A percentile compares a stretch with the other conserved stretches of the same genome.
Conservation (phyloP, 2,888 invertebrate species). For the Phortica magna region DNA sequence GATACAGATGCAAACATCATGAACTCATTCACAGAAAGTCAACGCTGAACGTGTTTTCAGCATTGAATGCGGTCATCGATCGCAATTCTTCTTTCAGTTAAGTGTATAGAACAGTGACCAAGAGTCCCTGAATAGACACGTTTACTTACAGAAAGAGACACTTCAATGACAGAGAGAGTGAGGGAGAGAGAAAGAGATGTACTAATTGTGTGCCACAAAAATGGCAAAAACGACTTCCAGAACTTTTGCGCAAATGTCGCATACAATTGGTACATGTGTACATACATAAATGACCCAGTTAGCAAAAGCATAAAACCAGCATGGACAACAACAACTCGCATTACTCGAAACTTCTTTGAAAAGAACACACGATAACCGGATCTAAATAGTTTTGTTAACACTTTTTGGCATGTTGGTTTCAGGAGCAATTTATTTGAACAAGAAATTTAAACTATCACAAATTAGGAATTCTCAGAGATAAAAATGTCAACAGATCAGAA, state of each 20-base stretch:
- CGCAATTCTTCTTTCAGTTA: too few species aligned
- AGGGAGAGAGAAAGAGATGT: not conserved
- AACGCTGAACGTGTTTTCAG: not conserved
- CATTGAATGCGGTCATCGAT: constrained; percentile 20
- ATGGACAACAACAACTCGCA: not conserved
- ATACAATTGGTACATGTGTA: not conserved
- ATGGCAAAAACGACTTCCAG: constrained; percentile 15
- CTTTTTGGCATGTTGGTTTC: too few species aligned
- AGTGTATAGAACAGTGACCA: too few species aligned
- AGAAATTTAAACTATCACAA: too few species aligned
- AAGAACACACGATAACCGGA: too few species aligned
- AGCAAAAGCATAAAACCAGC: not conserved
- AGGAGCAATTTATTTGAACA: too few species aligned
- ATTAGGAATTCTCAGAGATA: too few species aligned
- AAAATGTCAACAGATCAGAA: too few species aligned
- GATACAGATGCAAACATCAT: not conserved
- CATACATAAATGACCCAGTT: not conserved
- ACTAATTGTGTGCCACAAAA: not conserved
- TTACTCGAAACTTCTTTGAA: not conserved
- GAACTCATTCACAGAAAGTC: not conserved
- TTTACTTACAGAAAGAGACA: not conserved
- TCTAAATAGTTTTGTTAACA: too few species aligned
- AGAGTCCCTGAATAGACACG: too few species aligned
- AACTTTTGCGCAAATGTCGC: not conserved
- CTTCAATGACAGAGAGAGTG: not conserved